Evolutionary conservation across 1,140 invertebrate species (phyloP).

Genomic region (Leptinotarsa lineolata): DNA sequence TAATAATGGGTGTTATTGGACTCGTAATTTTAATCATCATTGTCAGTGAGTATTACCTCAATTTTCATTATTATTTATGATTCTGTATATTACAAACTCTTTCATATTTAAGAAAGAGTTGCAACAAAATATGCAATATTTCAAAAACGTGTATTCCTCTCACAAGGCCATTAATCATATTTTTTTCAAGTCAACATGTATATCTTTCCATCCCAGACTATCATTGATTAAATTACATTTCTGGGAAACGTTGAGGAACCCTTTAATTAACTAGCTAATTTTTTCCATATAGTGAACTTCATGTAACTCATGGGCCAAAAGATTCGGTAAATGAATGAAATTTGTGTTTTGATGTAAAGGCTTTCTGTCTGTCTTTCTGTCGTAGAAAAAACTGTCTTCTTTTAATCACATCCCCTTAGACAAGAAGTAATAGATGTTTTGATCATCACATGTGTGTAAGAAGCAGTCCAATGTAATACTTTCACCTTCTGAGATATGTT

Average conservation of each 20-base stretch:
- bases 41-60: slow-evolving; percentile 75
- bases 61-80: slow-evolving; percentile 19
- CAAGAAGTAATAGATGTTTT: background rate
- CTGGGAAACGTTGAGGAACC: background rate
- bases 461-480: too few relatives aligned
- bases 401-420: slow-evolving; percentile 3
- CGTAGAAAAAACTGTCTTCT: slow-evolving; percentile 23
- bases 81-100: too few relatives aligned
- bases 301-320: slow-evolving; percentile 65
- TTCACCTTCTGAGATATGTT: too few relatives aligned
- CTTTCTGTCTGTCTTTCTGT: slow-evolving; percentile 33
- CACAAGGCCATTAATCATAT: too few relatives aligned
- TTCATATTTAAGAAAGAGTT: too few relatives aligned
- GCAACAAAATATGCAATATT: too few relatives aligned
- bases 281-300: slow-evolving; percentile 69
- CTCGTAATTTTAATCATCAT: slow-evolving; percentile 86
- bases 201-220: too few relatives aligned
- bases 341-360: slow-evolving; percentile 30
- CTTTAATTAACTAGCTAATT: slow-evolving; percentile 54
- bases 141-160: too few relatives aligned
- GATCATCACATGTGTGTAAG: background rate
- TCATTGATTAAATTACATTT: background rate
- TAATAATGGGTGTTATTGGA: slow-evolving; percentile 87
- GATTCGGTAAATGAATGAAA: slow-evolving; percentile 46
- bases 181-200: too few relatives aligned